Conservation (phyloP, 1,140 invertebrate genomes). For the Drosophila cardini region DNA sequence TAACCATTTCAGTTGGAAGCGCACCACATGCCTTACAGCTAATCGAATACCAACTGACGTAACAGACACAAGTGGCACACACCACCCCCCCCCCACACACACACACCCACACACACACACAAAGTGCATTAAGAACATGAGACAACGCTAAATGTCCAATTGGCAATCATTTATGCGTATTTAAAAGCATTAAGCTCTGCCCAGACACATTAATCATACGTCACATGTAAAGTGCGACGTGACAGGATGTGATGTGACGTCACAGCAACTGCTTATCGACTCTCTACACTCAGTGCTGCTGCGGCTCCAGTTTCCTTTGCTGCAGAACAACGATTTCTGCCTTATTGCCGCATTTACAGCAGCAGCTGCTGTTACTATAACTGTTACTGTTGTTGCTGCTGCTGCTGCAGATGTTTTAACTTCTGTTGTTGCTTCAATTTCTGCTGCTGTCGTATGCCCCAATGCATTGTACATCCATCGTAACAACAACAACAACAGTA, state of each 20-base stretch:
- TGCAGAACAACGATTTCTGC: slow-evolving; percentile 39
- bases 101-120: not conserved
- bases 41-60: slow-evolving; percentile 18
- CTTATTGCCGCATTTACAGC: slow-evolving; percentile 59
- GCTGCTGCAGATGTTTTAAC: no score
- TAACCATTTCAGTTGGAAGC: not conserved
- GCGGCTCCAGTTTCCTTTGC: not conserved
- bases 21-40: slow-evolving; percentile 10
- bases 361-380: slow-evolving; percentile 28
- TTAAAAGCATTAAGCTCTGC: slow-evolving; percentile 62
- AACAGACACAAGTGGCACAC: not conserved
- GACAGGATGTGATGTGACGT: slow-evolving; percentile 12
- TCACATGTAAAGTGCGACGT: slow-evolving; percentile 43
- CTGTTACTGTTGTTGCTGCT: no score
- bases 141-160: slow-evolving; percentile 19
- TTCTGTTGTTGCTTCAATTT: not conserved
- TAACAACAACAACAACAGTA: slow-evolving; percentile 25
- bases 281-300: not conserved
- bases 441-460: not conserved
- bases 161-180: slow-evolving; percentile 60
- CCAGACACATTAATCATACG: slow-evolving; percentile 69
- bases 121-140: slow-evolving; percentile 25
- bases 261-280: slow-evolving; percentile 52
- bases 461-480: slow-evolving; percentile 5
- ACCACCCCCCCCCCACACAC: no score